A percentile compares a stretch with the other conserved stretches of the same genome.
Evolutionary conservation across 2,888 invertebrate species (phyloP).

Genomic region (Bugulina stolonifera): DNA sequence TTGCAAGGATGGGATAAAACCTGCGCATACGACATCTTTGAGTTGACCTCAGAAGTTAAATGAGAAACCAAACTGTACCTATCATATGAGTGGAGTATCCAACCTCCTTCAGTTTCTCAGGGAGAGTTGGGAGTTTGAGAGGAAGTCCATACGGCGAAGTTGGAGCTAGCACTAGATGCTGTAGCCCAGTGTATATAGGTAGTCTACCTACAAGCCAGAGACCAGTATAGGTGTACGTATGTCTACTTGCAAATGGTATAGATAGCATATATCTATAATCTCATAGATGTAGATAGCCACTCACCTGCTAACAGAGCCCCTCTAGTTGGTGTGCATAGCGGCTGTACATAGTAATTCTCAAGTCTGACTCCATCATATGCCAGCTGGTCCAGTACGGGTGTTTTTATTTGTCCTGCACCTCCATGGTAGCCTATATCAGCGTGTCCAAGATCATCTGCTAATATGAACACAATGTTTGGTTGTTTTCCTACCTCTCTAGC

Average conservation of each 20-base stretch:
- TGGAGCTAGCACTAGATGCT: constrained; percentile 18
- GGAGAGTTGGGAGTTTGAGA: background rate
- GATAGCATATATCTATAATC: too few relatives aligned
- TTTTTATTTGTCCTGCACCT: constrained; percentile 20
- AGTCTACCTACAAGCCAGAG: constrained; percentile 27
- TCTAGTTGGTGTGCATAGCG: constrained; percentile 30
- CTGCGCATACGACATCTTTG: too few relatives aligned
- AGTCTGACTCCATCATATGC: constrained; percentile 27
- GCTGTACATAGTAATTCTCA: constrained; percentile 30
- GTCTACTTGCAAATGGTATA: too few relatives aligned
- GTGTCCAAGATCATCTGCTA: constrained; percentile 28
- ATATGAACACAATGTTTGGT: constrained; percentile 26
- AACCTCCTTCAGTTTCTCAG: constrained; percentile 25
- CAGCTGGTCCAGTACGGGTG: constrained; percentile 25
- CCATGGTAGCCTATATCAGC: constrained; percentile 25
- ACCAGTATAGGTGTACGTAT: too few relatives aligned
- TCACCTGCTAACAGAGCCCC: constrained; percentile 30
- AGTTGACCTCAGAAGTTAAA: background rate
- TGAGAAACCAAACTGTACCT: constrained; percentile 1
- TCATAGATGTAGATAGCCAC: too few relatives aligned
- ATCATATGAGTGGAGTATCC: constrained; percentile 28
- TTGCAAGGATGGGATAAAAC: background rate
- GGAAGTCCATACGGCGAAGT: constrained; percentile 25
- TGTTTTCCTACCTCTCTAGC: too few relatives aligned
- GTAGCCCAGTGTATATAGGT: constrained; percentile 30